phyloP scores from a whole-genome alignment of 1,140 invertebrate species.

The Mycetomoellerius zeteki region DNA sequence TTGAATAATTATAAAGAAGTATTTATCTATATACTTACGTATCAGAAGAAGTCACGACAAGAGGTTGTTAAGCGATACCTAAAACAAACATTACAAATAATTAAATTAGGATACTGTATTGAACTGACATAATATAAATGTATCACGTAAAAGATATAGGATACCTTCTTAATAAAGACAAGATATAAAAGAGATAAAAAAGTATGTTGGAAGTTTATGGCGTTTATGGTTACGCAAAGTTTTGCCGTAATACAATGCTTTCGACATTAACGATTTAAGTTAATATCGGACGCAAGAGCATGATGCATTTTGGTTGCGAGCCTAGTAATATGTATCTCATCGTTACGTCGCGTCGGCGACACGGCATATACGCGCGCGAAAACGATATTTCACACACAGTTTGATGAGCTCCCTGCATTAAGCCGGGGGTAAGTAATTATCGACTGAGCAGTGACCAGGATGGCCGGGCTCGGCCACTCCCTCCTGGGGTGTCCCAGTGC shows the following conservation, averaged over 20 bases:
- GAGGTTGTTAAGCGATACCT: background rate
- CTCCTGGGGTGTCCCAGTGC: slow-evolving; percentile 83
- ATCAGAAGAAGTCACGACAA: background rate
- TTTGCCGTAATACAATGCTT: slow-evolving; percentile 56
- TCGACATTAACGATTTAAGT: slow-evolving; percentile 66
- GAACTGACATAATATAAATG: background rate
- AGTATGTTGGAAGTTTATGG: slow-evolving; percentile 1
- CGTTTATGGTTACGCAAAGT: slow-evolving; percentile 27
- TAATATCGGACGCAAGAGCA: slow-evolving; percentile 63
- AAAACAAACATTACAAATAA: background rate
- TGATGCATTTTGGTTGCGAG: slow-evolving; percentile 71
- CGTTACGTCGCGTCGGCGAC: slow-evolving; percentile 69
- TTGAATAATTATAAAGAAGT: background rate
- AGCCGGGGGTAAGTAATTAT: slow-evolving; percentile 84
- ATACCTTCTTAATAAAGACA: background rate
- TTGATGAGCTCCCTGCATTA: slow-evolving; percentile 80
- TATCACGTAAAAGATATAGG: background rate
- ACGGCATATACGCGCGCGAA: slow-evolving; percentile 73
- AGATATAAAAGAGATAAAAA: background rate
- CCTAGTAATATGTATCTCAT: slow-evolving; percentile 70
- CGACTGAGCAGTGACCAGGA: slow-evolving; percentile 79
- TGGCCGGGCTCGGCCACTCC: slow-evolving; percentile 80
- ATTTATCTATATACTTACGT: slow-evolving; percentile 29
- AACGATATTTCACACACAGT: slow-evolving; percentile 78
- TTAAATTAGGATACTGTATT: background rate